Evolutionary conservation across 1,140 invertebrate species (phyloP).

Genomic region (Rhynchophorus ferrugineus): DNA sequence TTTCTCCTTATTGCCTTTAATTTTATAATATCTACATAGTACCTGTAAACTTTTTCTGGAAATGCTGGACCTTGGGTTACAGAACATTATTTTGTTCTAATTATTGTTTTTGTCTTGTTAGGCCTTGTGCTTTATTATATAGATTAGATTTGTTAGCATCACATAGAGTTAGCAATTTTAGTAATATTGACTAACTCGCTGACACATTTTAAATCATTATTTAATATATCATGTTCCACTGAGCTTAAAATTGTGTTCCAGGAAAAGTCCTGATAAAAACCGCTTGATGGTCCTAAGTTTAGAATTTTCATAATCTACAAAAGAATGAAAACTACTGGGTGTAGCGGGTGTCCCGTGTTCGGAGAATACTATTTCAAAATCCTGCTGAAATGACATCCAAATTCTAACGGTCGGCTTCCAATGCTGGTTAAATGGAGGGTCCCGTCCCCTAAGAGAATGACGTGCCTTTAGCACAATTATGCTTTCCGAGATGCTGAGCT

Average conservation of each 20-base stretch:
- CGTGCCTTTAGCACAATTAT: constrained; percentile 19
- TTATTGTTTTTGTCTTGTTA: too few relatives aligned
- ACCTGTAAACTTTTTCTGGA: too few relatives aligned
- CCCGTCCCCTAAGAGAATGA: constrained; percentile 11
- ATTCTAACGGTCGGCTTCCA: constrained; percentile 12
- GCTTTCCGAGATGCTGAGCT: constrained; percentile 14
- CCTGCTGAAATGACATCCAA: constrained; percentile 12
- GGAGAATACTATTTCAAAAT: constrained; percentile 10
- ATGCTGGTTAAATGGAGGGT: constrained; percentile 8
- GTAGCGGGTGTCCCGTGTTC: constrained; percentile 16
- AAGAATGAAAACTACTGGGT: constrained; percentile 7
- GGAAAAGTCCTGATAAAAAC: constrained; percentile 14
- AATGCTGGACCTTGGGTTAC: too few relatives aligned
- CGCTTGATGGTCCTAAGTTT: constrained; percentile 12
- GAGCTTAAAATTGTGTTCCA: constrained; percentile 11
- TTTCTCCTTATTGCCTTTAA: too few relatives aligned
- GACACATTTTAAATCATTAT: too few relatives aligned
- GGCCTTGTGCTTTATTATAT: too few relatives aligned
- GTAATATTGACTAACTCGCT: too few relatives aligned
- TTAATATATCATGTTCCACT: constrained; percentile 15
- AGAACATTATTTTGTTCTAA: too few relatives aligned
- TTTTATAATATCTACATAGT: too few relatives aligned
- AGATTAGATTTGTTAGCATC: too few relatives aligned
- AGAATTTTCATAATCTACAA: constrained; percentile 18
- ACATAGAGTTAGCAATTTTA: too few relatives aligned